Evolutionary conservation across 92 coral and sea anemone genomes (phyloP).

Genomic region (Hydrozoanthus gracilis): DNA sequence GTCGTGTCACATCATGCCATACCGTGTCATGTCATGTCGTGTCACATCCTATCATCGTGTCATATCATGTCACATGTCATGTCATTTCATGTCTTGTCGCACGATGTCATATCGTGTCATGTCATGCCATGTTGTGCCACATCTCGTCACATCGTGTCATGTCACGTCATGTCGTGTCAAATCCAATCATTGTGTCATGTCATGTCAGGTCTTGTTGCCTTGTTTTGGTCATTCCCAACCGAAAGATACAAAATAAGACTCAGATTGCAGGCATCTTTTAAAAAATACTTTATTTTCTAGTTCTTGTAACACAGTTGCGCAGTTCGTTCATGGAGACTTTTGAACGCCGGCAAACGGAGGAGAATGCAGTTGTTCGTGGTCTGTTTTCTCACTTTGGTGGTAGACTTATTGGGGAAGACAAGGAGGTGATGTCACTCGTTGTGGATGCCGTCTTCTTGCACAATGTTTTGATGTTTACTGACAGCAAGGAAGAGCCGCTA

Average conservation of each 20-base stretch:
- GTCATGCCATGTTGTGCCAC: too few species aligned
- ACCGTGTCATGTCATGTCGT: too few species aligned
- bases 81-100: too few species aligned
- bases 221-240: neutral
- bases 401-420: constrained; percentile 72
- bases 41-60: too few species aligned
- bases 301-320: constrained; percentile 43
- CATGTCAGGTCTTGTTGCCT: neutral
- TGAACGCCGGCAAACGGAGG: constrained; percentile 91
- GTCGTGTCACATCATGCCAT: too few species aligned
- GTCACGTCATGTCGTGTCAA: too few species aligned
- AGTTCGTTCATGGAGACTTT: constrained; percentile 88
- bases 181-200: too few species aligned
- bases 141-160: too few species aligned
- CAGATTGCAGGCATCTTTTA: neutral
- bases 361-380: constrained; percentile 86
- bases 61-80: too few species aligned
- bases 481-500: constrained; percentile 71
- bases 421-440: constrained; percentile 70
- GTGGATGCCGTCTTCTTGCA: constrained; percentile 92
- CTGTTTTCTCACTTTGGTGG: constrained; percentile 80
- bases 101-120: too few species aligned
- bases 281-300: constrained; percentile 2
- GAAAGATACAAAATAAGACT: neutral
- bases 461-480: constrained; percentile 86